These are phyloP conservation scores for Bombus affinis DNA, from an alignment of 1,140 invertebrate genomes.

Conservation along the genomic window DNA sequence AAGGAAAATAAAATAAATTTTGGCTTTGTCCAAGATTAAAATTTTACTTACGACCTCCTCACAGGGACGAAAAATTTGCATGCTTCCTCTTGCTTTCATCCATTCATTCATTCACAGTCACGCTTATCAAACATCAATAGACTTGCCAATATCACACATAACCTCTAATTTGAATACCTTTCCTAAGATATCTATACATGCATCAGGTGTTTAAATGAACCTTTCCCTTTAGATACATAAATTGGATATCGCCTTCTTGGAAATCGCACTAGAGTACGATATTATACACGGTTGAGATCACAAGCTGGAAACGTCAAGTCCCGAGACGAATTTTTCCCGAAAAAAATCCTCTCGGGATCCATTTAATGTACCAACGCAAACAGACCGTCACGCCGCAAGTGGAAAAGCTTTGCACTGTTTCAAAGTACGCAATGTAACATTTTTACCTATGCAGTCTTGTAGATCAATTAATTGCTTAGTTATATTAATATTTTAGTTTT, in stretches of 20 bases:
- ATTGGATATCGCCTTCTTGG: conserved; percentile 57
- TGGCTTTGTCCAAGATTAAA: conserved; percentile 6
- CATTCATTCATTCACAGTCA: neutral
- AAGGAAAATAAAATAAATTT: neutral
- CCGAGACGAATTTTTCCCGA: conserved; percentile 54
- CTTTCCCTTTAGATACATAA: conserved; percentile 63
- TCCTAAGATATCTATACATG: conserved; percentile 64
- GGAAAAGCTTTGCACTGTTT: conserved; percentile 61
- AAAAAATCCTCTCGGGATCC: conserved; percentile 54
- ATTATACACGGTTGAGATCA: conserved; percentile 75
- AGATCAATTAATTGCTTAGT: neutral
- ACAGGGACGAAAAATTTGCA: neutral
- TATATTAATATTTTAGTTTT: neutral
- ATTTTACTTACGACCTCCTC: conserved; percentile 14
- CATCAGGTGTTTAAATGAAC: conserved; percentile 57
- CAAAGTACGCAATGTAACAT: conserved; percentile 20
- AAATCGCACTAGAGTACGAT: conserved; percentile 55
- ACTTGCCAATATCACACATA: conserved; percentile 26
- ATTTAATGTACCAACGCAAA: conserved; percentile 68
- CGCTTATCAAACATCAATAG: neutral
- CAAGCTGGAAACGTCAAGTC: conserved; percentile 72
- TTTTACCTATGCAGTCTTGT: neutral
- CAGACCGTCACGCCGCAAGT: conserved; percentile 45
- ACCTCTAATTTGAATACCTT: conserved; percentile 41
- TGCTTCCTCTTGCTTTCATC: neutral